Base-by-base conservation (phyloP, 2,113 vertebrate species). In the Tupaia tana region DNA sequence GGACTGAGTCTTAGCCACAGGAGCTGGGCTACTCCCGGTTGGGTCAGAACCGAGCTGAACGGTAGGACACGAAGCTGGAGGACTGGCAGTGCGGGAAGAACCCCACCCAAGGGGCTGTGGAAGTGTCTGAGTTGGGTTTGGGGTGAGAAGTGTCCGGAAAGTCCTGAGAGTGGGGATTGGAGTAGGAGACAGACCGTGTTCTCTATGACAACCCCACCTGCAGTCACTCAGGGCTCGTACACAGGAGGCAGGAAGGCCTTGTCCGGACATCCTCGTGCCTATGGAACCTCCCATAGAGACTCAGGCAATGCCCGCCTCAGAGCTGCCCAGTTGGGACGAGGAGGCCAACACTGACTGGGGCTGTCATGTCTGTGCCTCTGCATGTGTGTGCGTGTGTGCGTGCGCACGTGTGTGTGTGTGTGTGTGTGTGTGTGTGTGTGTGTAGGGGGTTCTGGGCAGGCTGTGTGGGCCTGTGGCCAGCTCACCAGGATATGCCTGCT, bases 341-440 rank as follows among this genome's bases (percentile, higher is more conserved):
- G 27, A 85, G 52, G 52, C 11, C 19, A 18, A 69, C 43, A 56
- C 52, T 7, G 27, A n/a, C 54, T n/a, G 7, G 18, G 11, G 25
- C 8, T 75, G 6, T 31, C 34, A 16, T 0, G 4, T 16, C 20
- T 7, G 31, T 18, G 31, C 27, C 61, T 74, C 31, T 27, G 2
- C 1, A 14, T 7, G 66, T 81, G 52, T 24, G 22, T 31, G 10
- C 61, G 20, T 24, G 13, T 56, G 34, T 56, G n/a, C n/a, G n/a
- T n/a, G n/a, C n/a, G n/a, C n/a, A n/a, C n/a, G n/a, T n/a, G n/a
- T n/a, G n/a, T n/a, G n/a, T n/a, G 14, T 16, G 22, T 11, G 54
- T 6, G 75, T 5, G 7, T 19, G 3, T 0, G 9, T 10, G 19
- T 69, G 29, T 15, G 54, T 10, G 8, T 4, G 7, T 29, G 4